Conservation (phyloP, 2,113 vertebrate species). For the Ctenodactylus gundi region DNA sequence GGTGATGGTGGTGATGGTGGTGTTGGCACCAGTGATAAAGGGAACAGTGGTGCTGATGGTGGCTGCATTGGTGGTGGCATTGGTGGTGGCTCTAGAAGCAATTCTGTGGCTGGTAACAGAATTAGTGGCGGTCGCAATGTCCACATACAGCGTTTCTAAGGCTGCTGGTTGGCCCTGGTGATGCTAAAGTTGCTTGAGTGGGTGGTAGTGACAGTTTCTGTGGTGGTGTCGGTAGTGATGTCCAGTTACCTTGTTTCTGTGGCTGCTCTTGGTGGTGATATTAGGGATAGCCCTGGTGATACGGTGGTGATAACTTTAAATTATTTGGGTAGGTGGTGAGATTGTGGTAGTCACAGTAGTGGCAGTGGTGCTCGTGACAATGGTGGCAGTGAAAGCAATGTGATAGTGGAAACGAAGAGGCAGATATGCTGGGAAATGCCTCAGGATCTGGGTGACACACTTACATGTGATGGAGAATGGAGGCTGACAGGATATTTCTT, state of each 20-base stretch:
- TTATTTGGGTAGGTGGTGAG: background rate
- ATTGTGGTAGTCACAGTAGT: background rate
- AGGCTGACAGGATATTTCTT: background rate
- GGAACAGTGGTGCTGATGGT: background rate
- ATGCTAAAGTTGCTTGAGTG: no score
- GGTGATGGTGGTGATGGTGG: background rate
- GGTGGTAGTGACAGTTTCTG: no score
- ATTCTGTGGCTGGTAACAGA: background rate
- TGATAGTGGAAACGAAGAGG: background rate
- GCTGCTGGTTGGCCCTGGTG: no score
- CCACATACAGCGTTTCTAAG: no score
- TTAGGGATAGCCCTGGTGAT: background rate
- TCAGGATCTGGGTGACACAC: background rate
- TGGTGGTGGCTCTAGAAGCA: background rate
- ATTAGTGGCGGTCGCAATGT: background rate
- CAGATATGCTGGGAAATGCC: background rate
- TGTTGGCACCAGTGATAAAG: background rate
- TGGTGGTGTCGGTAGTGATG: background rate
- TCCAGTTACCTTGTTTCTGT: background rate
- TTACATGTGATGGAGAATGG: background rate
- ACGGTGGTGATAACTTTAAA: background rate
- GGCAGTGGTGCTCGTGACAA: background rate
- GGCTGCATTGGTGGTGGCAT: accelerated
- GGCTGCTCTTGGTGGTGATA: background rate
- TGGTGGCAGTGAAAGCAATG: background rate